Conservation (phyloP, 2,797 vertebrate species). For the Nyctalus aviator region DNA sequence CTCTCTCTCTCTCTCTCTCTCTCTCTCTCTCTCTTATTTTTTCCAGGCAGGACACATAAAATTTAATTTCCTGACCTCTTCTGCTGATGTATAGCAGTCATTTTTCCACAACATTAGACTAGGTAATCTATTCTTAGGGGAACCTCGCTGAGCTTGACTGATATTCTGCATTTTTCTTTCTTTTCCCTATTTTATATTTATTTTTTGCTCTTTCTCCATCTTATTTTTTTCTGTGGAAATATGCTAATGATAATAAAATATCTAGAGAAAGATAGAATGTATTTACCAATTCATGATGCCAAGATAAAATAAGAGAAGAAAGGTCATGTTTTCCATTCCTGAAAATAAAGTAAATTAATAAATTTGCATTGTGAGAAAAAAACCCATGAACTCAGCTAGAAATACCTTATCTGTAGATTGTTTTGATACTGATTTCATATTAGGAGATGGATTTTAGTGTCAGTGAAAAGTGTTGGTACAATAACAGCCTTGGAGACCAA, state of each 20-base stretch:
- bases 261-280: conserved; percentile 45
- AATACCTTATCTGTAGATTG: conserved; percentile 37
- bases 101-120: conserved; percentile 86
- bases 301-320: conserved; percentile 49
- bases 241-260: conserved; percentile 67
- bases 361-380: conserved; percentile 73
- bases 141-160: conserved; percentile 79
- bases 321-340: conserved; percentile 69
- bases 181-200: conserved; percentile 69
- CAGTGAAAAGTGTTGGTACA: conserved; percentile 2
- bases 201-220: conserved; percentile 48
- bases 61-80: conserved; percentile 85
- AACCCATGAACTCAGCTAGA: conserved; percentile 23
- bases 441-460: conserved; percentile 58
- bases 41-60: conserved; percentile 75
- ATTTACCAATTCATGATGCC: conserved; percentile 65
- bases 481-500: conserved; percentile 24
- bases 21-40: neutral
- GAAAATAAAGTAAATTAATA: conserved; percentile 70
- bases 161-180: conserved; percentile 81
- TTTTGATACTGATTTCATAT: neutral
- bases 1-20: too few relatives aligned
- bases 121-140: conserved; percentile 84
- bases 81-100: conserved; percentile 82
- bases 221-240: conserved; percentile 64